phyloP scores from a whole-genome alignment of 2,797 vertebrate genomes.

The Spinibarbus caldwelli region DNA sequence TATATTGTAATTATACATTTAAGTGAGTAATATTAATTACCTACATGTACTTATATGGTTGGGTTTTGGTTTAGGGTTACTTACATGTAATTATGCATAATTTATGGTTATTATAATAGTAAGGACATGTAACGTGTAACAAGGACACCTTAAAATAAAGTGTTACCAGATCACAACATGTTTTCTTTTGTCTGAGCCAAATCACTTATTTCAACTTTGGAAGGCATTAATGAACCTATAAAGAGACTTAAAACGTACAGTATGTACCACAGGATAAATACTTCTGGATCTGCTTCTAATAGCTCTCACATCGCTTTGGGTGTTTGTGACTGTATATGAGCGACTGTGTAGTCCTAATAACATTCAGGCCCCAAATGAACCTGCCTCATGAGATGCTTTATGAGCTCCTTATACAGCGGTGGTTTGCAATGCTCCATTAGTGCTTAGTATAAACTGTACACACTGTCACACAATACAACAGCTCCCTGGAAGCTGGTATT shows the following conservation, averaged over 20 bases:
- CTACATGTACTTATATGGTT: too few species aligned
- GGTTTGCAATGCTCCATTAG: constrained; percentile 48
- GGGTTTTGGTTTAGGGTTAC: too few species aligned
- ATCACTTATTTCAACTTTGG: not conserved
- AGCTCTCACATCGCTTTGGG: constrained; percentile 27
- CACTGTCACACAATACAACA: constrained; percentile 44
- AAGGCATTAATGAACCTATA: constrained; percentile 23
- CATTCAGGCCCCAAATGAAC: constrained; percentile 43
- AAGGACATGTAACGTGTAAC: too few species aligned
- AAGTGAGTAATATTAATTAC: too few species aligned
- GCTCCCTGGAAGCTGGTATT: constrained; percentile 44
- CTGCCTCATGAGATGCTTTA: constrained; percentile 43
- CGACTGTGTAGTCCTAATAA: constrained; percentile 29
- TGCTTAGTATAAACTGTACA: constrained; percentile 42
- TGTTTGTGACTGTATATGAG: constrained; percentile 41
- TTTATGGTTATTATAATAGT: too few species aligned
- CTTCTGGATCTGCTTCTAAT: constrained; percentile 31
- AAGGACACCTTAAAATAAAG: too few species aligned
- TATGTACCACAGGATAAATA: constrained; percentile 22
- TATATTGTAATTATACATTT: too few species aligned
- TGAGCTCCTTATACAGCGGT: constrained; percentile 17
- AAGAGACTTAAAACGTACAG: not conserved
- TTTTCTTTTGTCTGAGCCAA: not conserved
- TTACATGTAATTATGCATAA: too few species aligned
- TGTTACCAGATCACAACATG: not conserved